phyloP scores from a whole-genome alignment of 2,797 vertebrate species.

The Brachyalestes nurse region DNA sequence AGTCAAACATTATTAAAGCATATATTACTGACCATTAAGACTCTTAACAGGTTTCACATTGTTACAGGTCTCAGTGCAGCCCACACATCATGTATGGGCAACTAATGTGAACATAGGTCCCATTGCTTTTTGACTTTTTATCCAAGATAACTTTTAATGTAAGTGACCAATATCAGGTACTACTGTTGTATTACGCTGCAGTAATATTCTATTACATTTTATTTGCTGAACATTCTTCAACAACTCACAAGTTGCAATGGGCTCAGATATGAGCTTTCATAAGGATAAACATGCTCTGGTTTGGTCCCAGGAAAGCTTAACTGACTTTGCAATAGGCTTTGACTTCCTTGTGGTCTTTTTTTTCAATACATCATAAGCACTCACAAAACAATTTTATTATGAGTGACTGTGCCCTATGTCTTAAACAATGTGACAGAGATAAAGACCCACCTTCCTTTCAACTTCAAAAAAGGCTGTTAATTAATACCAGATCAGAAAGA shows the following conservation, averaged over 20 bases:
- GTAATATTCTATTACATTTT: neutral
- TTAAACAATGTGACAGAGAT: neutral
- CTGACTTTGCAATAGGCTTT: neutral
- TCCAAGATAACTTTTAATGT: neutral
- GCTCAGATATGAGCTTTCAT: too few species aligned
- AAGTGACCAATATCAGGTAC: neutral
- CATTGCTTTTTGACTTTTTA: neutral
- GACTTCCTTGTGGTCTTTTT: neutral
- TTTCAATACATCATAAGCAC: neutral
- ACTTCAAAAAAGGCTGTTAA: neutral
- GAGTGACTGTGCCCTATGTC: neutral
- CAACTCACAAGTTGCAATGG: neutral
- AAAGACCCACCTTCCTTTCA: neutral
- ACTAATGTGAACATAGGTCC: slow-evolving; percentile 19
- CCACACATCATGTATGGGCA: slow-evolving; percentile 24
- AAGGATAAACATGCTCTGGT: neutral
- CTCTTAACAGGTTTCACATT: slow-evolving; percentile 23
- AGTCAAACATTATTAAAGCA: slow-evolving; percentile 53
- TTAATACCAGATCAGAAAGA: neutral
- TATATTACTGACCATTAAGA: slow-evolving; percentile 44
- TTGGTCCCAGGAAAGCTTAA: neutral
- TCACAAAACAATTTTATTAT: neutral
- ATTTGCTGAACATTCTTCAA: too few species aligned
- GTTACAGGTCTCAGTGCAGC: slow-evolving; percentile 15
- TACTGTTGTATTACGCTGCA: neutral